These are phyloP conservation scores for Sorex araneus DNA, from an alignment of 2,113 vertebrate species.

Conservation along the genomic window DNA sequence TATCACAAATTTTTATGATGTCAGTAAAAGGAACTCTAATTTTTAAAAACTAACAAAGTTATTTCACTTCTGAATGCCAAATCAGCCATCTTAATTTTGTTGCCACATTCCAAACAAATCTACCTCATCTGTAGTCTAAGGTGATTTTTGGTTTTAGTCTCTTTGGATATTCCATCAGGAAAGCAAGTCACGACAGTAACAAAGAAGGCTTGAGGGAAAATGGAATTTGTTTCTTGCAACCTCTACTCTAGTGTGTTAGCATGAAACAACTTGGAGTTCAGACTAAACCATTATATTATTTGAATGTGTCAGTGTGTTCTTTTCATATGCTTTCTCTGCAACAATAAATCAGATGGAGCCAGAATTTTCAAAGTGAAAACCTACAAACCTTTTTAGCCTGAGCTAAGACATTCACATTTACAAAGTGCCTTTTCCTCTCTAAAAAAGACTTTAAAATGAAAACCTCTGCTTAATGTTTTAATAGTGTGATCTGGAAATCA, in stretches of 20 bases:
- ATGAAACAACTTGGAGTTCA: slow-evolving; percentile 18
- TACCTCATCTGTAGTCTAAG: slow-evolving; percentile 42
- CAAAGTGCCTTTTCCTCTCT: slow-evolving; percentile 53
- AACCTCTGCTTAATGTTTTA: slow-evolving; percentile 49
- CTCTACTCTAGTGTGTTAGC: slow-evolving; percentile 36
- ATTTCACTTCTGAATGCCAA: slow-evolving; percentile 54
- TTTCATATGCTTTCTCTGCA: slow-evolving; percentile 63
- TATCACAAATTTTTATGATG: slow-evolving; percentile 40
- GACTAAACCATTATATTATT: slow-evolving; percentile 44
- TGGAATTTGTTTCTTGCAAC: slow-evolving; percentile 55
- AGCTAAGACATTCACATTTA: neutral
- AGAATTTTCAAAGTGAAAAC: slow-evolving; percentile 68
- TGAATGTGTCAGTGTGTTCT: slow-evolving; percentile 48
- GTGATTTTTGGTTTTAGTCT: slow-evolving; percentile 67
- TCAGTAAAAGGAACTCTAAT: slow-evolving; percentile 34
- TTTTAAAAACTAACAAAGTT: slow-evolving; percentile 57
- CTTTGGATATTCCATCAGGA: slow-evolving; percentile 74
- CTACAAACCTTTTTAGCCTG: neutral
- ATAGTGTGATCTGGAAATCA: slow-evolving; percentile 58
- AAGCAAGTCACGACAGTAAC: slow-evolving; percentile 77
- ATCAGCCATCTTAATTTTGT: slow-evolving; percentile 71
- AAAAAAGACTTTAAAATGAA: neutral
- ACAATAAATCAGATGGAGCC: neutral
- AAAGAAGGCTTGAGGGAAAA: slow-evolving; percentile 68
- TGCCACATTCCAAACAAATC: slow-evolving; percentile 70